These are phyloP conservation scores for Antigone vipio DNA, from an alignment of 2,113 vertebrate species.

Conservation along the genomic window DNA sequence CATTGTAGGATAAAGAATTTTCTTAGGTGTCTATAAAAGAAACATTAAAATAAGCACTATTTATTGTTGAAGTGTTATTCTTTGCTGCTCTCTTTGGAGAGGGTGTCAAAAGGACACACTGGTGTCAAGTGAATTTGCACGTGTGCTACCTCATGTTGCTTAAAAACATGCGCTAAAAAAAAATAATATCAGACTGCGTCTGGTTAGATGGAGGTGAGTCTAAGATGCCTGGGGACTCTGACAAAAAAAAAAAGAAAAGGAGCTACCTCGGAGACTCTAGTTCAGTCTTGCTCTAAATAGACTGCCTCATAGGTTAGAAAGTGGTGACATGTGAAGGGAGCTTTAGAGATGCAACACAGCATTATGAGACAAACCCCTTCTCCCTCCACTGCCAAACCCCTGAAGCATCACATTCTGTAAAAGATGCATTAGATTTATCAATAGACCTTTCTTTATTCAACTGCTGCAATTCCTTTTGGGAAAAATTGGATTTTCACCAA, in stretches of 20 bases:
- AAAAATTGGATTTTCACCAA: slow-evolving; percentile 57
- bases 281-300: not conserved
- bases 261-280: not conserved
- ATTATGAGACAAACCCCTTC: not conserved
- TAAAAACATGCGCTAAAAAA: not conserved
- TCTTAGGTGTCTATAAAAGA: not conserved
- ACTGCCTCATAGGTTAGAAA: not conserved
- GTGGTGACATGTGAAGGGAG: slow-evolving; percentile 15
- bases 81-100: not conserved
- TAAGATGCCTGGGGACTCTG: not conserved
- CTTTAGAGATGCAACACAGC: slow-evolving; percentile 2
- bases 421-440: slow-evolving; percentile 48
- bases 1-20: not conserved
- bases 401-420: slow-evolving; percentile 20
- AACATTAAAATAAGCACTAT: not conserved
- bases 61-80: not conserved
- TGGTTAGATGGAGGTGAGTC: not conserved
- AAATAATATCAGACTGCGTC: not conserved
- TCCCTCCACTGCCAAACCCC: not conserved
- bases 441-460: slow-evolving; percentile 52
- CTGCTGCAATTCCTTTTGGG: slow-evolving; percentile 49
- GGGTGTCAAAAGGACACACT: not conserved
- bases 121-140: not conserved
- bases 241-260: not conserved
- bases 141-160: not conserved